Percentiles rank a stretch among this genome's conserved stretches.
Conservation (phyloP, 2,113 vertebrate genomes). For the Grantiella picta region DNA sequence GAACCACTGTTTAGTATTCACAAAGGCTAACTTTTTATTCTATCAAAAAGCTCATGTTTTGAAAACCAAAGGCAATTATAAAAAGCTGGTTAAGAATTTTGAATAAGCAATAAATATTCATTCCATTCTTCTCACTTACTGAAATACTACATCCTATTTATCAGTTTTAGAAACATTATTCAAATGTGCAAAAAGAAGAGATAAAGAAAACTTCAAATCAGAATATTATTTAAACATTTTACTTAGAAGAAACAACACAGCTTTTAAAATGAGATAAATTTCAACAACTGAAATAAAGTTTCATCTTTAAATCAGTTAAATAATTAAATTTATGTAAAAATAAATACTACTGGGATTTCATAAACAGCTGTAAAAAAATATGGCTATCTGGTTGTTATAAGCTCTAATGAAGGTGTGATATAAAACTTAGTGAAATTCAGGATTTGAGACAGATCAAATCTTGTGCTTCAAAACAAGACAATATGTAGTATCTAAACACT, state of each 20-base stretch:
- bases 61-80: neutral
- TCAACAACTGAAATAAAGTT: neutral
- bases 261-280: neutral
- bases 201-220: neutral
- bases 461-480: neutral
- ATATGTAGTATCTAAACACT: neutral
- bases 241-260: neutral
- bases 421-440: neutral
- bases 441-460: neutral
- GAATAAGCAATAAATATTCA: neutral
- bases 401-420: neutral
- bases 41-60: neutral
- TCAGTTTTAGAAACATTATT: neutral
- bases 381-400: neutral
- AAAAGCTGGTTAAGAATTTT: neutral
- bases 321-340: neutral
- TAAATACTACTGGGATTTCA: neutral
- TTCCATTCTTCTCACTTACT: neutral
- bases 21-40: neutral
- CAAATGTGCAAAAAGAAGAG: neutral
- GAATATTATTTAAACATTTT: neutral
- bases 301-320: neutral
- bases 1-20: neutral
- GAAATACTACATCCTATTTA: neutral
- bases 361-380: neutral